Conservation (phyloP, 2,888 invertebrate species). For the Chouioia cunea region DNA sequence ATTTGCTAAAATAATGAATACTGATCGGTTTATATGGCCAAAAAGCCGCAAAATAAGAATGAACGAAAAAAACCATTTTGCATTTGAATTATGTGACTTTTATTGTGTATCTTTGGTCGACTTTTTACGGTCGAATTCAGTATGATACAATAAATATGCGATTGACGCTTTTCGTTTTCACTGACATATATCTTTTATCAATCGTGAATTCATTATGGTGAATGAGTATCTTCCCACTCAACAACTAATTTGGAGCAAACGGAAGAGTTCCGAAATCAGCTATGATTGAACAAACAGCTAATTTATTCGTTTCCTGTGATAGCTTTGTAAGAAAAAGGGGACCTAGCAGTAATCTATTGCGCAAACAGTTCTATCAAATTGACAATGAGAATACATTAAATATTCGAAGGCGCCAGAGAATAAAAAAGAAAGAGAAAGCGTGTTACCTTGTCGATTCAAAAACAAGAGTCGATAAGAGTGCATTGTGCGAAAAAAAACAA, state of each 20-base stretch:
- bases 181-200: slow-evolving; percentile 6
- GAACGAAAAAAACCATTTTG: not conserved
- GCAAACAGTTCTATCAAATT: slow-evolving; percentile 42
- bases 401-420: slow-evolving; percentile 34
- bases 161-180: not conserved
- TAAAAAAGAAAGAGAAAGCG: slow-evolving; percentile 29
- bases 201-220: slow-evolving; percentile 22
- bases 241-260: slow-evolving; percentile 41
- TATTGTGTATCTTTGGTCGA: not conserved
- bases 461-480: slow-evolving; percentile 36
- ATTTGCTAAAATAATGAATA: no score
- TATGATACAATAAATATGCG: no score
- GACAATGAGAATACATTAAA: slow-evolving; percentile 40
- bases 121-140: not conserved
- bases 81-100: not conserved
- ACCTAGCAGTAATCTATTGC: slow-evolving; percentile 37
- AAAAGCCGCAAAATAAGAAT: no score
- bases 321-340: slow-evolving; percentile 28
- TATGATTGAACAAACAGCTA: slow-evolving; percentile 45
- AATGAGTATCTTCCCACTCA: slow-evolving; percentile 26
- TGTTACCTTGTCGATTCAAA: slow-evolving; percentile 25
- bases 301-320: slow-evolving; percentile 42
- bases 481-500: slow-evolving; percentile 23
- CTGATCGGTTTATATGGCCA: no score
- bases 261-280: slow-evolving; percentile 42